Evolutionary conservation across 2,113 vertebrate genomes (phyloP).

Genomic region (Phyllostomus discolor): DNA sequence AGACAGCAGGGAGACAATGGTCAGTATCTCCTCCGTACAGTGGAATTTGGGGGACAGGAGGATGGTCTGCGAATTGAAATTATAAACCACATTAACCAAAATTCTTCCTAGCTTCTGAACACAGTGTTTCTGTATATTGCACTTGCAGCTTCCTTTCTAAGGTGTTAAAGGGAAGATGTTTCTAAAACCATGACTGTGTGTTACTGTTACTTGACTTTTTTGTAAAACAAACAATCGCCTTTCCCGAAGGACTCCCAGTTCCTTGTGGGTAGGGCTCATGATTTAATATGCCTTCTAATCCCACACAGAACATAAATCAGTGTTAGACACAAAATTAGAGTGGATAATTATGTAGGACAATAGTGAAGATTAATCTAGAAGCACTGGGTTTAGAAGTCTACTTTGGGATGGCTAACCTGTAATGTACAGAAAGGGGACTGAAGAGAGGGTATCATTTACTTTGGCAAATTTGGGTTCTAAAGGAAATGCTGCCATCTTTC

Average conservation of each 20-base stretch:
- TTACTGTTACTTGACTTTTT: neutral
- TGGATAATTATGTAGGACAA: neutral
- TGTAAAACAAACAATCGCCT: neutral
- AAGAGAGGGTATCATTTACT: slow-evolving; percentile 78
- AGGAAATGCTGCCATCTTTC: slow-evolving; percentile 96
- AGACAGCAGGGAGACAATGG: slow-evolving; percentile 90
- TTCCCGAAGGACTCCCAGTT: neutral
- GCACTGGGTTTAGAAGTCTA: neutral
- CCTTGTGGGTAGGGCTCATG: neutral
- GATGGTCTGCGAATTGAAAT: slow-evolving; percentile 85
- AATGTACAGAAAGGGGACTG: neutral
- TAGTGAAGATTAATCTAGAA: neutral
- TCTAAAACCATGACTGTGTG: neutral
- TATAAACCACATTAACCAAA: neutral
- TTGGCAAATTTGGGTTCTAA: slow-evolving; percentile 95
- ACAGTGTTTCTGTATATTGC: neutral
- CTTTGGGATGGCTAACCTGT: neutral
- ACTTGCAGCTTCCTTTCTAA: neutral
- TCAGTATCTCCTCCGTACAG: slow-evolving; percentile 94
- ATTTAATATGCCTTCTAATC: neutral
- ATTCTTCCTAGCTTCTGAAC: neutral
- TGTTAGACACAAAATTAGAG: neutral
- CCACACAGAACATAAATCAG: neutral
- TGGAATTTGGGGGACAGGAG: slow-evolving; percentile 91
- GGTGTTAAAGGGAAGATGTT: neutral